Percentiles rank a stretch among this genome's conserved stretches.
Evolutionary conservation across 2,113 vertebrate species (phyloP).

Genomic region (Oreochromis niloticus): DNA sequence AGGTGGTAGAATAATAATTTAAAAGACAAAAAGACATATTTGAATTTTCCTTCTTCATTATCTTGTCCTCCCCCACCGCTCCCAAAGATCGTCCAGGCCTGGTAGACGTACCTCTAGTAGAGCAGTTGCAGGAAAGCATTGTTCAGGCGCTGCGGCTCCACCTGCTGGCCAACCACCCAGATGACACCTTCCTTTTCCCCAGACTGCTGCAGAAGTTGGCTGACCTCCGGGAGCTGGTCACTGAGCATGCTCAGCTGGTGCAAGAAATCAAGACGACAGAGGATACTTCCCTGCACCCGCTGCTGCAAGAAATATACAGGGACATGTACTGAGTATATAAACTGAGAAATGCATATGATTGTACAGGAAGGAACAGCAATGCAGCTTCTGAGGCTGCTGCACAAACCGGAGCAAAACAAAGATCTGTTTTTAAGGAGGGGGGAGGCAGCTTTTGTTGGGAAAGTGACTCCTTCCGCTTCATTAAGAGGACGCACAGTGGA

Average conservation of each 20-base stretch:
- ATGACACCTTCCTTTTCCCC: slow-evolving; percentile 87
- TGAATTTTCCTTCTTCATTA: background rate
- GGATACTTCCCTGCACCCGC: slow-evolving; percentile 87
- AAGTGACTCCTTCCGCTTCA: background rate
- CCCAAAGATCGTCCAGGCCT: slow-evolving; percentile 87
- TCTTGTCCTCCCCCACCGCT: background rate
- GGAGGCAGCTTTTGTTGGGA: background rate
- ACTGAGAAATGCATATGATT: background rate
- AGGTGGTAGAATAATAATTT: background rate
- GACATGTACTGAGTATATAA: slow-evolving; percentile 80
- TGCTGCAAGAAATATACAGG: slow-evolving; percentile 94
- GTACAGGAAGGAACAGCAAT: background rate
- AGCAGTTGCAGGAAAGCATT: slow-evolving; percentile 88
- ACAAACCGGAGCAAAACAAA: background rate
- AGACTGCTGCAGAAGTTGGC: slow-evolving; percentile 94
- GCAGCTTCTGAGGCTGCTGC: background rate
- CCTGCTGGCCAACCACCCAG: slow-evolving; percentile 85
- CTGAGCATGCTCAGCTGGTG: slow-evolving; percentile 89
- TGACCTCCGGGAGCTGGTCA: slow-evolving; percentile 91
- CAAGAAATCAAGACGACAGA: slow-evolving; percentile 91
- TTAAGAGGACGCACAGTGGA: background rate
- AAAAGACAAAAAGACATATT: background rate
- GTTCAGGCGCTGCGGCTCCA: slow-evolving; percentile 87
- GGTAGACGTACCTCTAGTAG: slow-evolving; percentile 81
- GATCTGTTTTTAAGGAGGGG: background rate